Conservation (phyloP, 35 echinoderm and acorn worm species). For the Hemicentrotus pulcherrimus region DNA sequence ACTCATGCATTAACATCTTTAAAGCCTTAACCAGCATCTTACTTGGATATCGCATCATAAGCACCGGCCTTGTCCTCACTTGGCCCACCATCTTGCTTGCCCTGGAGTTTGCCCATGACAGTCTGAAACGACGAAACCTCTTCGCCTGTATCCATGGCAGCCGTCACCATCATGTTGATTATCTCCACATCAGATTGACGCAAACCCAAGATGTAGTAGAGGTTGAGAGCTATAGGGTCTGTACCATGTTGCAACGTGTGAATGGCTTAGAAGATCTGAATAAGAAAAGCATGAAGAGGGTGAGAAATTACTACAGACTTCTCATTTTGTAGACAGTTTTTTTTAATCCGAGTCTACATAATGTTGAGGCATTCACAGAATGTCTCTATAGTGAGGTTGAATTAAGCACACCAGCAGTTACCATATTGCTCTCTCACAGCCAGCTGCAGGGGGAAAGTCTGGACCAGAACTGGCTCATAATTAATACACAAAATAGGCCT, state of each 20-base stretch:
- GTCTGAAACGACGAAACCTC: slow-evolving; percentile 23
- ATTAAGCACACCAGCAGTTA: no score
- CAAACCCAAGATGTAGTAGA: background rate
- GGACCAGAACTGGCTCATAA: no score
- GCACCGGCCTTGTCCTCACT: background rate
- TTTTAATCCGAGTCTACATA: no score
- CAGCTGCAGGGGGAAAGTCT: no score
- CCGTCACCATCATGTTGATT: slow-evolving; percentile 43
- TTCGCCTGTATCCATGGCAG: background rate
- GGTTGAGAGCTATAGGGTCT: background rate
- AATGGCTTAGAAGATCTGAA: background rate
- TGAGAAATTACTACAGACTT: no score
- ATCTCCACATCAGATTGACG: background rate
- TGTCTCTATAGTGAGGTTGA: no score
- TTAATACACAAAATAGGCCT: no score
- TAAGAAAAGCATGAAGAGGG: no score
- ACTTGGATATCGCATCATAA: slow-evolving; percentile 34
- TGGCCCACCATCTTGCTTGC: slow-evolving; percentile 30
- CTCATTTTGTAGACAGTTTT: no score
- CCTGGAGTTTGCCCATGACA: slow-evolving; percentile 5
- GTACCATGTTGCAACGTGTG: background rate
- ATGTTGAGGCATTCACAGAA: no score
- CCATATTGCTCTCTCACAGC: no score
- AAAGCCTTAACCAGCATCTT: background rate
- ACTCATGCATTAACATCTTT: no score